A percentile compares a stretch with the other conserved stretches of the same genome.
Evolutionary conservation across 2,888 invertebrate species (phyloP).

Genomic region (Fragum whitleyi): DNA sequence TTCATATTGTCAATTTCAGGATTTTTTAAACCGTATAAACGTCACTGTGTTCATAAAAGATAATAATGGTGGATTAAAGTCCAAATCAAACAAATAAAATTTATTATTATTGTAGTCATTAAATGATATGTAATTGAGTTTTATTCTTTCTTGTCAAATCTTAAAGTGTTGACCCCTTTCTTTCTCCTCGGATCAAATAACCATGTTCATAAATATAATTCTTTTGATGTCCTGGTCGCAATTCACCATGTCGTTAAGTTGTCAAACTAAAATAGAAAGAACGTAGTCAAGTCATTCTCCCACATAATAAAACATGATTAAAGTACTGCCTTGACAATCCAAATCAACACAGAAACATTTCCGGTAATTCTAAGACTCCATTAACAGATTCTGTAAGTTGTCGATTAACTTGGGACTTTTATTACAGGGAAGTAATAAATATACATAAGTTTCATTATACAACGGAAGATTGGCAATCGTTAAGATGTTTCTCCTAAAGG

Average conservation of each 20-base stretch:
- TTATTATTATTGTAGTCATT: no score
- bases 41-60: no score
- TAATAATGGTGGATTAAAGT: no score
- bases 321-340: not conserved
- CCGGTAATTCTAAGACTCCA: not conserved
- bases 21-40: no score
- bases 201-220: no score
- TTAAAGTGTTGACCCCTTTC: no score
- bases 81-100: no score
- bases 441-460: conserved; percentile 4
- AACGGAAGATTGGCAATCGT: not conserved
- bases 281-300: not conserved
- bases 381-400: not conserved
- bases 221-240: not conserved
- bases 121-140: no score
- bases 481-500: not conserved
- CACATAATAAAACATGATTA: not conserved
- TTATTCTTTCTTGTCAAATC: no score
- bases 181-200: no score
- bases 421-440: not conserved
- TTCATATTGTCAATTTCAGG: no score
- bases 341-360: not conserved
- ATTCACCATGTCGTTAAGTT: not conserved
- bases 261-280: not conserved
- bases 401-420: not conserved